Base-by-base conservation (phyloP, 2,888 invertebrate species). In the Thera obeliscata region DNA sequence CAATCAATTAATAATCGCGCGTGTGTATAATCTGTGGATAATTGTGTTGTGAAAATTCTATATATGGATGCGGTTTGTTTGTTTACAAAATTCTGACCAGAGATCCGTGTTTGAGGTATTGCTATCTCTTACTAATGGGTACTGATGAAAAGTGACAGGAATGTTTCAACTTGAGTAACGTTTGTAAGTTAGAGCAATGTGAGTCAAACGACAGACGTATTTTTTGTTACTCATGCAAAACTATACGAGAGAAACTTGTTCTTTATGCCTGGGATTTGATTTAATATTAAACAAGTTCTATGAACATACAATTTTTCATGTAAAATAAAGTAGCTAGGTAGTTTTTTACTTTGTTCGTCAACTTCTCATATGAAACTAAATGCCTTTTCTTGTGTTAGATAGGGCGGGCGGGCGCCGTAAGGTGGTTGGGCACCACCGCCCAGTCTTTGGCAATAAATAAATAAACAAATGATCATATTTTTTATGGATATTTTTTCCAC, bases 31-130 rank as follows among this genome's bases (percentile, higher is more conserved):
- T 11, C 56, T 35, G 67, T 69, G 62, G 62, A 71, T 69, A 66
- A 62, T 56, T 50, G 68, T 66, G 52, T 60, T 54, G 66, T 74
- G 69, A 67, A 63, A 72, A 74, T 52, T 50, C 22, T 72, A 73
- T 74, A 71, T 72, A 67, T 63, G 75, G 76, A 77, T 80, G 77
- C 66, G 74, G 78, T 78, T 82, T 82, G 80, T 79, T 78, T 67
- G 7, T 5, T 22, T 22, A 38, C 5, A 38, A 38, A 4, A 41
- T 7, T 41, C 41, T 41, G 41, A 7, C 41, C 5, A 41, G 7
- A 41, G 41, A 41, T 41, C 41, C 6, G 41, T 41, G 7, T 41
- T 41, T 41, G 7, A 41, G 41, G 6, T 41, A 41, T 41, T 41
- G 41, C 41, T 7, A 7, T 41, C 41, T 38, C 38, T 41, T 7